Conservation (phyloP, 2,888 invertebrate genomes). For the Lymantria monacha region DNA sequence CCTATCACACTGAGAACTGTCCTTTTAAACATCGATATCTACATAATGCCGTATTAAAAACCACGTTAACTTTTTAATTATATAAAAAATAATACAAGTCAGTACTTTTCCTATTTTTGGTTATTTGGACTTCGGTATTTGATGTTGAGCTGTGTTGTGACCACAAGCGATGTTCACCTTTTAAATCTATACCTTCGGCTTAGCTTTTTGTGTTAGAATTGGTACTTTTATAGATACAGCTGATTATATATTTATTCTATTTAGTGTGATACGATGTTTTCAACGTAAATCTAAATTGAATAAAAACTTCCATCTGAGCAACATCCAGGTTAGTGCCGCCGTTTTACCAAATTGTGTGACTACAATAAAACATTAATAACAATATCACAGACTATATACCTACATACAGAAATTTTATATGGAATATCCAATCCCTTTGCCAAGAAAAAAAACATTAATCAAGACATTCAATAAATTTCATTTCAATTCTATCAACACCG, state of each 20-base stretch:
- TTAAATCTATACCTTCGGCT: conserved; percentile 55
- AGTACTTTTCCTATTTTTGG: conserved; percentile 15
- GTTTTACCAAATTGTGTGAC: conserved; percentile 16
- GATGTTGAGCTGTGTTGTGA: conserved; percentile 62
- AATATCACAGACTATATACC: conserved; percentile 7
- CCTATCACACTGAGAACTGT: conserved; percentile 10
- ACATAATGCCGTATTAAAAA: background rate
- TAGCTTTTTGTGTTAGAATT: conserved; percentile 63
- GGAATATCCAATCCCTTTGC: background rate
- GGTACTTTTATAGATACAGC: conserved; percentile 42
- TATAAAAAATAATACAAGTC: background rate
- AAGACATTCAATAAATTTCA: background rate
- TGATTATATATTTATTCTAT: conserved; percentile 43
- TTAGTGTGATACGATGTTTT: conserved; percentile 37
- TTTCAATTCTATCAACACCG: conserved; percentile 5
- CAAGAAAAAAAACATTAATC: background rate
- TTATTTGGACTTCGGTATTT: conserved; percentile 63
- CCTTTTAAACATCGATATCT: conserved; percentile 7
- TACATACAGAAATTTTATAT: background rate
- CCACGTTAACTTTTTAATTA: background rate
- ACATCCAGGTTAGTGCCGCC: conserved; percentile 15
- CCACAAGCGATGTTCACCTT: conserved; percentile 63
- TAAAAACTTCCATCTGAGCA: conserved; percentile 12
- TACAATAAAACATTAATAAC: conserved; percentile 8
- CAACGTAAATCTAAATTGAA: conserved; percentile 40